Evolutionary conservation across 2,888 invertebrate species (phyloP).

Genomic region (Drosophila macrothrix): DNA sequence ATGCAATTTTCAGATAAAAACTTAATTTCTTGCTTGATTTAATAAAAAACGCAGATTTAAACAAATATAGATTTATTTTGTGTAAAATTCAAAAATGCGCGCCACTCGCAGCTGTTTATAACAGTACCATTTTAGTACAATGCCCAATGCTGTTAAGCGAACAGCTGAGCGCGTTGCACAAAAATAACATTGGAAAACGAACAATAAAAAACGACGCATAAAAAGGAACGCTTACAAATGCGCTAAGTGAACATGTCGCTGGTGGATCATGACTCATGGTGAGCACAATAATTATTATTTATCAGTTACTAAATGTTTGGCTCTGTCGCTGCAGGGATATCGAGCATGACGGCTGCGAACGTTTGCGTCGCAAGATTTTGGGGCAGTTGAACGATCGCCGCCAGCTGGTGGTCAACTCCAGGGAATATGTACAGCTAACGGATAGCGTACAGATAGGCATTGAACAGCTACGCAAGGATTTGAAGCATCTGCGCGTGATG

Average conservation of each 20-base stretch:
- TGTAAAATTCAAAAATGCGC: neutral
- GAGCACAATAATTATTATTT: constrained; percentile 16
- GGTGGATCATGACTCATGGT: constrained; percentile 85
- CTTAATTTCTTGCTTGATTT: neutral
- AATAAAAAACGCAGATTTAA: too few species aligned
- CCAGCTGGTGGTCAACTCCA: constrained; percentile 80
- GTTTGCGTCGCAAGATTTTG: constrained; percentile 88
- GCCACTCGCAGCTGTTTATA: neutral
- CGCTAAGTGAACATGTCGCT: constrained; percentile 78
- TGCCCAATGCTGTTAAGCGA: constrained; percentile 20
- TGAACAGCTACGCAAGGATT: constrained; percentile 88
- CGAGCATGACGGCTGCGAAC: constrained; percentile 89
- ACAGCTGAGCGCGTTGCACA: constrained; percentile 35
- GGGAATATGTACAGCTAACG: constrained; percentile 86
- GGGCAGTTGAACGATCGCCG: constrained; percentile 87
- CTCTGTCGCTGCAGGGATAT: constrained; percentile 86
- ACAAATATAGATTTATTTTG: neutral
- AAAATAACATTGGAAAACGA: constrained; percentile 9
- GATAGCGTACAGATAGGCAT: constrained; percentile 87
- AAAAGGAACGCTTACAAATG: constrained; percentile 37
- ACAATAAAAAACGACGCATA: constrained; percentile 30
- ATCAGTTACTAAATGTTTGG: neutral
- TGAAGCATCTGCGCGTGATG: constrained; percentile 87
- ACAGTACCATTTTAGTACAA: neutral
- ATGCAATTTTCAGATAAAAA: neutral